These are phyloP conservation scores for Pituophis catenifer DNA, from an alignment of 2,113 vertebrate genomes.

Conservation along the genomic window DNA sequence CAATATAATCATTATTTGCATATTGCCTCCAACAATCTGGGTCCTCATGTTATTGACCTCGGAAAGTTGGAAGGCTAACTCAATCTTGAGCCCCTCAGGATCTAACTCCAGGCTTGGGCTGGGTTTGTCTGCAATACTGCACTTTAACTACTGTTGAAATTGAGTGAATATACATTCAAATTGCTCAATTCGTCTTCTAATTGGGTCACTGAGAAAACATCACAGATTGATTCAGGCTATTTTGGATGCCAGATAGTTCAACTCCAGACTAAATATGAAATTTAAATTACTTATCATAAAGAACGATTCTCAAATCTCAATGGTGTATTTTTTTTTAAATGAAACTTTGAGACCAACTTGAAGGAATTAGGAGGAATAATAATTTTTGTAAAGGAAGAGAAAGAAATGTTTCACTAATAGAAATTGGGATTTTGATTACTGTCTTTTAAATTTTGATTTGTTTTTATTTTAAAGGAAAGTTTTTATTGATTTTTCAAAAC, in stretches of 20 bases:
- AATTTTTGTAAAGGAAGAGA: too few species aligned
- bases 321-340: background rate
- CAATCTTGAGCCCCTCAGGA: too few species aligned
- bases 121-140: too few species aligned
- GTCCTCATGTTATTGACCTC: too few species aligned
- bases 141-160: background rate
- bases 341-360: background rate
- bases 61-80: too few species aligned
- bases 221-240: background rate
- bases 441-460: background rate
- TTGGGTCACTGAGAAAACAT: background rate
- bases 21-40: too few species aligned
- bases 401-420: background rate
- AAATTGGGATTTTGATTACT: background rate
- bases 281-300: background rate
- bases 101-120: too few species aligned
- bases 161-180: background rate
- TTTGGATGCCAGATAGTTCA: background rate
- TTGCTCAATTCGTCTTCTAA: background rate
- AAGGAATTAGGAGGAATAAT: background rate
- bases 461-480: background rate
- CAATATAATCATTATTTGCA: too few species aligned
- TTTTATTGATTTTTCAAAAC: background rate
- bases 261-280: background rate
- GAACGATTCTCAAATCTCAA: background rate